Conservation (phyloP, 2,113 vertebrate genomes). For the Catharus bicknelli region DNA sequence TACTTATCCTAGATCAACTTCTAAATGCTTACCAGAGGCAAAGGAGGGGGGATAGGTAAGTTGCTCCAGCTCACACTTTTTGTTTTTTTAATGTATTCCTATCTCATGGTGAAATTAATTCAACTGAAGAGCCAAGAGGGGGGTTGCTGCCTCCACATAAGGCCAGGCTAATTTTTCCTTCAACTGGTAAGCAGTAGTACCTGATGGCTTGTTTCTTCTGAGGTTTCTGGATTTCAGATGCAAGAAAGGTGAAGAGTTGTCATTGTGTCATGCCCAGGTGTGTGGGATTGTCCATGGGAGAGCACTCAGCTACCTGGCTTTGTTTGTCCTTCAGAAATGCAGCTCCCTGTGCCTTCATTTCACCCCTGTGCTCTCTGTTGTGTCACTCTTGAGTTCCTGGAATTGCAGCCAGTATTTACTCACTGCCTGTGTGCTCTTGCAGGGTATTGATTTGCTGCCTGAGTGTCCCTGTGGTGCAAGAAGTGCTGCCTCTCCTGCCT, state of each 20-base stretch:
- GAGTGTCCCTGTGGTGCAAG: rapidly evolving
- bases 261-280: background rate
- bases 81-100: background rate
- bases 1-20: background rate
- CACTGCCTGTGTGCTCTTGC: background rate
- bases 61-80: background rate
- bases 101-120: background rate
- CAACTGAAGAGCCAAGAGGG: background rate
- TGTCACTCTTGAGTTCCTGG: background rate
- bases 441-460: background rate
- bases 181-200: background rate
- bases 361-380: background rate
- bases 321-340: background rate
- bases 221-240: background rate
- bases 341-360: background rate
- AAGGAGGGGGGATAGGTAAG: background rate
- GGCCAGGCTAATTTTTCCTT: background rate
- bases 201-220: background rate
- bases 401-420: background rate
- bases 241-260: background rate
- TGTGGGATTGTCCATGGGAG: background rate
- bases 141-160: background rate
- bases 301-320: background rate
- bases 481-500: background rate
- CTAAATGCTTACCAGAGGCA: background rate